Conservation (phyloP, 2,797 vertebrate genomes). For the Cyprinodon diabolis region DNA sequence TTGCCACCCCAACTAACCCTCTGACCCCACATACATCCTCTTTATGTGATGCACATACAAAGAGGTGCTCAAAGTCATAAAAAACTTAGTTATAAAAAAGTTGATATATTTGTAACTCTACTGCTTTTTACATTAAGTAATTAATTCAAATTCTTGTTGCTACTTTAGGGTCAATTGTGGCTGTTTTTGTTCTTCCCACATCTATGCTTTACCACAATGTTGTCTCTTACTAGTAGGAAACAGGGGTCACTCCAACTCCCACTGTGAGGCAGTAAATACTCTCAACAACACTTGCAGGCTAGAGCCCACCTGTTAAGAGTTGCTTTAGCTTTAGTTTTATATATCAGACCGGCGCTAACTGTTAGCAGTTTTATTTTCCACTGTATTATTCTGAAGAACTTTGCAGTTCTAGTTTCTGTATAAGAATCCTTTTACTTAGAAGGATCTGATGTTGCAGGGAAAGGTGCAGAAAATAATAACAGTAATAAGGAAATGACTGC, state of each 20-base stretch:
- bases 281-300: background rate
- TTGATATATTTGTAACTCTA: background rate
- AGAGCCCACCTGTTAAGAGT: conserved; percentile 3
- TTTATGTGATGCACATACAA: background rate
- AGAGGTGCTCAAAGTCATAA: background rate
- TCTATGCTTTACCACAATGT: background rate
- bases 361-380: background rate
- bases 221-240: conserved; percentile 1
- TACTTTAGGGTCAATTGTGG: background rate
- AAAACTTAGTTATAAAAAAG: background rate
- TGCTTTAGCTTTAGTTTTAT: background rate
- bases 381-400: background rate
- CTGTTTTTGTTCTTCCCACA: conserved; percentile 1
- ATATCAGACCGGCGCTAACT: too few species aligned
- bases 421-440: background rate
- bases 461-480: background rate
- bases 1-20: too few species aligned
- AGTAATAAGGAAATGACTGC: background rate
- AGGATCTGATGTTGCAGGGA: background rate
- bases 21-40: background rate
- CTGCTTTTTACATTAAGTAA: background rate
- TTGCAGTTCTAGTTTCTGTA: background rate
- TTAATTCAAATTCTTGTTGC: background rate
- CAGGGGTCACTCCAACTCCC: background rate
- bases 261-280: background rate